phyloP scores from a whole-genome alignment of 2,113 vertebrate genomes.

The Tachysurus vachellii region DNA sequence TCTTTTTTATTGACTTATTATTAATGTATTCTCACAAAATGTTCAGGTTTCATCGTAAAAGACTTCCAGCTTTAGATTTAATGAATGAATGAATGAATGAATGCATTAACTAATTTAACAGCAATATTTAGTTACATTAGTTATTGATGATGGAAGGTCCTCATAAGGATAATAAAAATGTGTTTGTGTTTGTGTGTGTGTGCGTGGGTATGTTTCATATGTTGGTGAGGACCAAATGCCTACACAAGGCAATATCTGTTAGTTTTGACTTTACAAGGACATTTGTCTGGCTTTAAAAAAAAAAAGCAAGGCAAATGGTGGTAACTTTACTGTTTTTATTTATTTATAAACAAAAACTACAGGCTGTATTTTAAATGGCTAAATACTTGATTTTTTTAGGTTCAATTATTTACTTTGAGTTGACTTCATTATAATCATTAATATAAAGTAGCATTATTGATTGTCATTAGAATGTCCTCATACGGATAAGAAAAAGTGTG shows the following conservation, averaged over 20 bases:
- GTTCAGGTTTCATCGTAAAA: neutral
- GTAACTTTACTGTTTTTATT: too few relatives aligned
- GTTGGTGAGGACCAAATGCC: neutral
- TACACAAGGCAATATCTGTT: neutral
- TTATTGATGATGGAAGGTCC: neutral
- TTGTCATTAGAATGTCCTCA: neutral
- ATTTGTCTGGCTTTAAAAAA: neutral
- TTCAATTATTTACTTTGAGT: neutral
- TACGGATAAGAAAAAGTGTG: conserved; percentile 24
- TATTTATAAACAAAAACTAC: neutral
- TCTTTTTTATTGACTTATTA: neutral
- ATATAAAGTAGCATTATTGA: neutral
- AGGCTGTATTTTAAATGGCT: neutral
- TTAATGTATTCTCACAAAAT: neutral
- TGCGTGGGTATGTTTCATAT: neutral
- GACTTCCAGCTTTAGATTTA: too few relatives aligned
- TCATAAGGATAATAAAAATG: neutral
- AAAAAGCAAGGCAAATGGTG: neutral
- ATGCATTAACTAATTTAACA: neutral
- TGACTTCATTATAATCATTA: too few relatives aligned
- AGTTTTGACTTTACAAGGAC: neutral
- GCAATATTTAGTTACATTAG: neutral
- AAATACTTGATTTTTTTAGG: neutral
- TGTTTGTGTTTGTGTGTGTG: neutral
- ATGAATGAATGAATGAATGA: too few relatives aligned